These are phyloP conservation scores for Antigone vipio DNA, from an alignment of 2,113 vertebrate species.

Conservation along the genomic window DNA sequence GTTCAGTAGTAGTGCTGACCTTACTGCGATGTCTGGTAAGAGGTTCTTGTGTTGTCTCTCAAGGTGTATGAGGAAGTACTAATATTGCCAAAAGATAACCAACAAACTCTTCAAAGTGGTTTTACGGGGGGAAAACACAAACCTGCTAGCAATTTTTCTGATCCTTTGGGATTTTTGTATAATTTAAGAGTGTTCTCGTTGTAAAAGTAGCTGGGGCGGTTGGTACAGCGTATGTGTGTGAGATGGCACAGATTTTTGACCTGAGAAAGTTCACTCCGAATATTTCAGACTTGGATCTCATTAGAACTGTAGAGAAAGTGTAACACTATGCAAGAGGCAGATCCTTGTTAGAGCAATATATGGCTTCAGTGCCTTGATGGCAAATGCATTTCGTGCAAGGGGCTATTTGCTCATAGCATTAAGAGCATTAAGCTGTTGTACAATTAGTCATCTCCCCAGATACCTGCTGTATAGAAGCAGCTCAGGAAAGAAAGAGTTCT, in stretches of 20 bases:
- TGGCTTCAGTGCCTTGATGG: neutral
- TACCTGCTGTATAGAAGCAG: neutral
- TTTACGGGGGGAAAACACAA: neutral
- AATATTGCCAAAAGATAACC: neutral
- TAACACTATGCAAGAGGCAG: neutral
- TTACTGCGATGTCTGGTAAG: slow-evolving; percentile 92
- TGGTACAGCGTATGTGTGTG: too few species aligned
- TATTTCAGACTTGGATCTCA: neutral
- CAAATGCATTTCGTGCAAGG: neutral
- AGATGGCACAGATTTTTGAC: neutral
- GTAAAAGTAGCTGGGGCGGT: neutral
- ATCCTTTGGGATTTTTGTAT: neutral
- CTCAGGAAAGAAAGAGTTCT: neutral
- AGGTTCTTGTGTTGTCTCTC: neutral
- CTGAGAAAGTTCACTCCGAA: neutral
- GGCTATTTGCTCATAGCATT: neutral
- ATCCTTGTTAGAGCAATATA: rapidly evolving
- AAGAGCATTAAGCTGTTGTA: neutral
- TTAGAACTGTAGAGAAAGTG: neutral
- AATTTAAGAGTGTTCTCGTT: neutral
- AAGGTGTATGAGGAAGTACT: neutral
- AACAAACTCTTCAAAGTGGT: neutral
- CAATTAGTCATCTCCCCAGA: neutral
- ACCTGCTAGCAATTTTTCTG: neutral
- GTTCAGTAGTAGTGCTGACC: slow-evolving; percentile 88